Conservation (phyloP, 2,113 vertebrate species). For the Aleadryas rufinucha region DNA sequence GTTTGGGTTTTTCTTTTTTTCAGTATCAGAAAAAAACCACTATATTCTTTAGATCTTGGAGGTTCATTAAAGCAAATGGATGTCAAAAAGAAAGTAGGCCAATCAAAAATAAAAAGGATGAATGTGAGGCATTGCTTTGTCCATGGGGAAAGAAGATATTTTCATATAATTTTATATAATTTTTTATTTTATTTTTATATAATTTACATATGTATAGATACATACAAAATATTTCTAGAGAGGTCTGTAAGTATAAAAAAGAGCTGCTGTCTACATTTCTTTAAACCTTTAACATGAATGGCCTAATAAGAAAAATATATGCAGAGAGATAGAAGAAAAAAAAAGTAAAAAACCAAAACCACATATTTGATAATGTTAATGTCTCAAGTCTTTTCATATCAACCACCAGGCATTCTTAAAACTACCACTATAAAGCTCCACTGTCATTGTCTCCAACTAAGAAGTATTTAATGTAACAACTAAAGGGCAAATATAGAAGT, state of each 20-base stretch:
- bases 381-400: not conserved
- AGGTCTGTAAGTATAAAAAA: not conserved
- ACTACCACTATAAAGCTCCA: not conserved
- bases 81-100: not conserved
- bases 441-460: not conserved
- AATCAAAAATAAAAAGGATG: constrained; percentile 6
- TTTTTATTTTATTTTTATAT: not conserved
- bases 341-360: not conserved
- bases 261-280: not conserved
- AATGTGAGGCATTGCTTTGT: not conserved
- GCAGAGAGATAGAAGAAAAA: not conserved
- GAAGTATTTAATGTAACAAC: not conserved
- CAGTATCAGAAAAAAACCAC: not conserved
- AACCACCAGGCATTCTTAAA: not conserved
- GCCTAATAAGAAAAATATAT: not conserved
- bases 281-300: not conserved
- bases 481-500: not conserved
- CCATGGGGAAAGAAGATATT: not conserved
- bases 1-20: not conserved
- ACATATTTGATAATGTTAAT: not conserved
- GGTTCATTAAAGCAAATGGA: not conserved
- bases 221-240: not conserved
- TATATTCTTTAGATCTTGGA: not conserved
- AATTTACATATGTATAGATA: not conserved
- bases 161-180: not conserved